Conservation (phyloP, 2,797 vertebrate species). For the Clangula hyemalis region DNA sequence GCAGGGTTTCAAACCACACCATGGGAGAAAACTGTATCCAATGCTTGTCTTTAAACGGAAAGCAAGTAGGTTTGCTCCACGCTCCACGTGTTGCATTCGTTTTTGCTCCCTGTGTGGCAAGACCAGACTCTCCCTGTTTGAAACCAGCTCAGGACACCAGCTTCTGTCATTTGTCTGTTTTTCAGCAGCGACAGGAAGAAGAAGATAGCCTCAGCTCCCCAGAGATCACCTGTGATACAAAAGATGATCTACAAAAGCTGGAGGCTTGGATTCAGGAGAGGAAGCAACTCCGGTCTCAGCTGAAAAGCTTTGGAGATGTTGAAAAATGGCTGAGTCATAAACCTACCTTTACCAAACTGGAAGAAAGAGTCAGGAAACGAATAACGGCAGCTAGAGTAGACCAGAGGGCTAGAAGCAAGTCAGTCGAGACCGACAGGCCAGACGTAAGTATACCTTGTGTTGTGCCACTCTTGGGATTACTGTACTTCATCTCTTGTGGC, state of each 20-base stretch:
- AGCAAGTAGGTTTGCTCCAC: not conserved
- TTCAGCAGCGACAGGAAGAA: not conserved
- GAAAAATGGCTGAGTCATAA: conserved; percentile 70
- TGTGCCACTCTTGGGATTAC: not conserved
- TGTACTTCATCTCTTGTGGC: not conserved
- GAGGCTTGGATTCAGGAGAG: conserved; percentile 58
- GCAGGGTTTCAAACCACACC: conserved; percentile 46
- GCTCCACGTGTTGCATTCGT: conserved; percentile 25
- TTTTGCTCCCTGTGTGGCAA: conserved; percentile 8
- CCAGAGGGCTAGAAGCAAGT: not conserved
- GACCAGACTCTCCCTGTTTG: not conserved
- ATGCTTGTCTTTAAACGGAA: conserved; percentile 2
- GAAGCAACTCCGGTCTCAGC: conserved; percentile 13
- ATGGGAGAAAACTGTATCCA: not conserved
- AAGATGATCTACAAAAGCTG: not conserved
- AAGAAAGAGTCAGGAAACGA: conserved; percentile 6
- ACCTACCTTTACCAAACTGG: not conserved
- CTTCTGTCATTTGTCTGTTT: not conserved
- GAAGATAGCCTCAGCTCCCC: no score
- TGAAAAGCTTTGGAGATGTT: conserved; percentile 53
- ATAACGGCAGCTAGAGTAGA: not conserved
- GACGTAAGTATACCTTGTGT: not conserved
- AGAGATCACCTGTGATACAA: not conserved
- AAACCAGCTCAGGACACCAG: not conserved
- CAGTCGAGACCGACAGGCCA: not conserved